A percentile compares a stretch with the other conserved stretches of the same genome.
phyloP scores from a whole-genome alignment of 2,888 invertebrate genomes.

The Terebella lapidaria region DNA sequence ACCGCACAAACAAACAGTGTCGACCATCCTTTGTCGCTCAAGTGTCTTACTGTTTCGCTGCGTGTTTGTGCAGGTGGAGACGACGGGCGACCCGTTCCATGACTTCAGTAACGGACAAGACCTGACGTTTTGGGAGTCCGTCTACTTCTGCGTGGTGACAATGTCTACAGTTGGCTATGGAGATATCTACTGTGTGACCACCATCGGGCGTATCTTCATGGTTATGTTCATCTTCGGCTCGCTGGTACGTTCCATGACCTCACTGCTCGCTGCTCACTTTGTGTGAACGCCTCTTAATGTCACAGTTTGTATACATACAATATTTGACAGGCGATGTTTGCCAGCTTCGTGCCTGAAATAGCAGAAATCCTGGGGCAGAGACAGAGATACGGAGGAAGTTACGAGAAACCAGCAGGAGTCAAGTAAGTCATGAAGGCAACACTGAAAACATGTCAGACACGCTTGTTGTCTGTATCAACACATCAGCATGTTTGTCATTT shows the following conservation, averaged over 20 bases:
- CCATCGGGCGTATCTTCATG: conserved; percentile 96
- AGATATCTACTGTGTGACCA: conserved; percentile 97
- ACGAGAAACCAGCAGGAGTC: conserved; percentile 69
- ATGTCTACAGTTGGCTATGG: conserved; percentile 99
- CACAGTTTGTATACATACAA: not conserved
- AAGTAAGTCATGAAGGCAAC: conserved; percentile 14
- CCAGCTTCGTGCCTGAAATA: conserved; percentile 99
- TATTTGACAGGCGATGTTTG: conserved; percentile 84
- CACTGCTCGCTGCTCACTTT: not conserved
- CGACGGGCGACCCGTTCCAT: conserved; percentile 93
- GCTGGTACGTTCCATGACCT: conserved; percentile 85
- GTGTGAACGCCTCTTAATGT: not conserved
- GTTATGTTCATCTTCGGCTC: conserved; percentile 99
- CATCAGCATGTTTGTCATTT: too few species aligned
- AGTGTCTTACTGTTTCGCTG: too few species aligned
- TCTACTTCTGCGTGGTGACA: conserved; percentile 99
- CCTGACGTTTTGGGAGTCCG: conserved; percentile 97
- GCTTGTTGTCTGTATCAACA: too few species aligned
- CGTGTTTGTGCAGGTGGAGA: conserved; percentile 77
- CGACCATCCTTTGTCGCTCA: too few species aligned
- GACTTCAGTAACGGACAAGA: conserved; percentile 93
- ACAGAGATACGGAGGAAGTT: conserved; percentile 99
- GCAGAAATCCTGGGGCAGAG: conserved; percentile 99
- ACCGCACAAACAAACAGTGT: not conserved
- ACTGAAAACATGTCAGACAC: too few species aligned